Evolutionary conservation across 2,113 vertebrate genomes (phyloP), one percentile per base, ranked within the genome.

Genomic region (Manacus vitellinus): DNA sequence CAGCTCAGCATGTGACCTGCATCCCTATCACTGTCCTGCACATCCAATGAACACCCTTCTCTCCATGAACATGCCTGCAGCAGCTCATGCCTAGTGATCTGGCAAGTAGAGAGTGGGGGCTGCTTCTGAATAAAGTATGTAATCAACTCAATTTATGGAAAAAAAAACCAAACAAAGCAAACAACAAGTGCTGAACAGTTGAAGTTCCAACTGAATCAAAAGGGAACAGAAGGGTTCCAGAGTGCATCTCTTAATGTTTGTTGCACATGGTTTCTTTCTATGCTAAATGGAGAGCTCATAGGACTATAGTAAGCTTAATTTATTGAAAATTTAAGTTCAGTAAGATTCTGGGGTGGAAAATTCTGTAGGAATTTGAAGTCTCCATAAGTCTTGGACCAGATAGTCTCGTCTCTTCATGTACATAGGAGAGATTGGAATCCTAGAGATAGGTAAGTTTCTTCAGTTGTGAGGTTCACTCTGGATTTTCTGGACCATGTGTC

Each of bases 231-330:
- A 82, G 56, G n/a, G 21, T 54, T 87, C 77, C 37, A n/a, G 51
- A 39, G 19, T 10, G 3, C 11, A 17, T 14, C 25, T 51, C 49
- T 51, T 51, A 27, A 51, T 51, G 49, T 25, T 51, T 1, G 0
- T 31, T 43, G 37, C 14, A 7, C 0, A 0, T 41, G 17, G 4
- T 33, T 73, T 88, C 59, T 59, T 54, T 76, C 49, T n/a, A 1
- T 59, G 55, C 51, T 35, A 63, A 88, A 62, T 4, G 5, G 27
- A 63, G 39, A 73, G 4, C 11, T 88, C 16, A 12, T 28, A 77
- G 49, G 39, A 58, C 20, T 10, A 8, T 28, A 30, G 4, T 47
- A 31, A 86, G 39, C 23, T 77, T 68, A 37, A 49, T 43, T 72
- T 77, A 23, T 27, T 82, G 43, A 49, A 65, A 81, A 15, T 5